Evolutionary conservation across 2,888 invertebrate genomes (phyloP), one percentile per base, ranked within the genome.

Genomic region (Agelastica alni): DNA sequence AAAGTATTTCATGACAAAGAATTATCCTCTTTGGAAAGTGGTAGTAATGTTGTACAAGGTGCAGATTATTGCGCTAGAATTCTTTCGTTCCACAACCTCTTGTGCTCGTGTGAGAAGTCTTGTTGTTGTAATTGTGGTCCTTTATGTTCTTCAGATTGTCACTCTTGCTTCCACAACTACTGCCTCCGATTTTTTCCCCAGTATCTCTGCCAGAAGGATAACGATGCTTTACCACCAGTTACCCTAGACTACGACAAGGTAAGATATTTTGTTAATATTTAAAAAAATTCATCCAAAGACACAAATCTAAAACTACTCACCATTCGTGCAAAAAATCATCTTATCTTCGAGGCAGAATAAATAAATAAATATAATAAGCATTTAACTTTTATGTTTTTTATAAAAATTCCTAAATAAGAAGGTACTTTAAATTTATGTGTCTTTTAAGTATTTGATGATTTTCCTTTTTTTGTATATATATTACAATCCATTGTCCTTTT

Each of bases 111-210:
- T 71, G 74, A 75, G 59, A 67, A 75, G 64, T 74, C 78, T 56
- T 83, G 83, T 78, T 83, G 83, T 76, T 83, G 83, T 77, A 81
- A 81, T 78, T 84, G 84, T 75, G 81, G 80, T 72, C 79, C 80
- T 74, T 75, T 81, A 70, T 83, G 81, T 76, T 80, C 83, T 67
- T 71, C 80, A 83, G 85, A 85, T 76, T 85, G 85, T 75, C 81
- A 83, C 75, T 80, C 81, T 70, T 84, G 84, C 76, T 83, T 83
- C 79, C 84, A 84, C 77, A 78, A 78, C 70, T 79, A 81, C 67
- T 85, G 85, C 77, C 74, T 77, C 57, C 74, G 77, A 26, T 77
- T 75, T 65, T 71, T 76, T 60, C 65, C 71, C 62, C 72, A 72
- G 53, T 73, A 76, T 66, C 64, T 67, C 57, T 79, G 78, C 72